Percentiles rank a stretch among this genome's conserved stretches.
Evolutionary conservation across 2,888 invertebrate species (phyloP).

Genomic region (Pheosia gnoma): DNA sequence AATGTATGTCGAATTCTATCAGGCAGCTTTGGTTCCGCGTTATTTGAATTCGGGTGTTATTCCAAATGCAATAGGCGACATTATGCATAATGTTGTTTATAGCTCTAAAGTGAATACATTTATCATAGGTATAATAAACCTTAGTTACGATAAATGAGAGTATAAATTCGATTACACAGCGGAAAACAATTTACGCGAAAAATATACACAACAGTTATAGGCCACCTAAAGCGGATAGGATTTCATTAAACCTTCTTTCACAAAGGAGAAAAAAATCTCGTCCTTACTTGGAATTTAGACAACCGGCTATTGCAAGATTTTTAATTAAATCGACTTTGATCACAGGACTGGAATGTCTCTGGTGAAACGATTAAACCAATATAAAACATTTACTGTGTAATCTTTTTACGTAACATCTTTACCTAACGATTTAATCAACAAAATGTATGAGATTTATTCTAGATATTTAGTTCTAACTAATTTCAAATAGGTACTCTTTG

Average conservation of each 20-base stretch:
- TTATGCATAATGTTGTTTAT: constrained; percentile 5
- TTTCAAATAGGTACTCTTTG: too few species aligned
- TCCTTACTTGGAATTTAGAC: constrained; percentile 75
- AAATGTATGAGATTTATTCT: neutral
- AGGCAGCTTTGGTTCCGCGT: constrained; percentile 33
- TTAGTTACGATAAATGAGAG: neutral
- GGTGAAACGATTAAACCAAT: constrained; percentile 72
- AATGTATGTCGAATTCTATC: constrained; percentile 53
- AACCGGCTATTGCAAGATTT: constrained; percentile 75
- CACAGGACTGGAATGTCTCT: constrained; percentile 74
- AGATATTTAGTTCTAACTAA: too few species aligned
- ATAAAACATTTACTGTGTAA: constrained; percentile 64
- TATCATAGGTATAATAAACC: neutral
- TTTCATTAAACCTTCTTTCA: constrained; percentile 68
- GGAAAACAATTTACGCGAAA: constrained; percentile 17
- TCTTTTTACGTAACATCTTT: constrained; percentile 51
- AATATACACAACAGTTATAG: constrained; percentile 8
- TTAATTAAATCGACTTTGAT: constrained; percentile 81
- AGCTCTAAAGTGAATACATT: neutral
- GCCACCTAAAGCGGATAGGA: constrained; percentile 58
- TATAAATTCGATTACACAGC: neutral
- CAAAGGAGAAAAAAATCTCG: constrained; percentile 62
- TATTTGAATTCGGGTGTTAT: constrained; percentile 22
- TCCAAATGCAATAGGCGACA: constrained; percentile 27
- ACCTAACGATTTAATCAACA: constrained; percentile 40